A percentile compares a stretch with the other conserved stretches of the same genome.
These are phyloP conservation scores for Halcyon chelicuti DNA, from an alignment of 2,797 vertebrate species.

Conservation along the genomic window DNA sequence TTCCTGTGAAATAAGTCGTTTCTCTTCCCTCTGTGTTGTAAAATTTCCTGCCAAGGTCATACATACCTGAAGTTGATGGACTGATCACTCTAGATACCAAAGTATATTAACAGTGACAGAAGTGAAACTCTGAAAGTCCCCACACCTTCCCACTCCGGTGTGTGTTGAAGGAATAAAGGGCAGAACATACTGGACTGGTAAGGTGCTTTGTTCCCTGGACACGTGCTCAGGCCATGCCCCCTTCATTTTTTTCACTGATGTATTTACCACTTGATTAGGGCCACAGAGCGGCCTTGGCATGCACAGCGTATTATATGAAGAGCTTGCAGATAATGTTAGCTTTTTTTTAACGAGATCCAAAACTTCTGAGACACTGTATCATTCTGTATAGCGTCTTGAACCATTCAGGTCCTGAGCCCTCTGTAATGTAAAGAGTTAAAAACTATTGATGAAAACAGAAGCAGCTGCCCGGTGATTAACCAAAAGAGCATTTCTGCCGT, in stretches of 20 bases:
- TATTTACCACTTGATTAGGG: fast-evolving
- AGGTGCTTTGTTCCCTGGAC: not conserved
- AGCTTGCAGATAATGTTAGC: not conserved
- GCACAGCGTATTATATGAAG: not conserved
- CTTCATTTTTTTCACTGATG: not conserved
- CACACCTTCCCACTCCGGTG: not conserved
- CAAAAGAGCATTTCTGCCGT: not conserved
- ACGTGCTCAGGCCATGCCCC: not conserved
- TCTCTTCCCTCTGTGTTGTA: not conserved
- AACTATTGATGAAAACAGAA: not conserved
- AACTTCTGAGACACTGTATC: not conserved
- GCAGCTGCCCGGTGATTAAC: not conserved
- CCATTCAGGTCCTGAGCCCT: not conserved
- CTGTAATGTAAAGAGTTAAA: not conserved
- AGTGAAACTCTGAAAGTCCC: not conserved
- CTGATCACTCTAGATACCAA: not conserved
- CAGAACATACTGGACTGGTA: not conserved
- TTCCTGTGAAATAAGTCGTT: not conserved
- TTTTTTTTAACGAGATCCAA: not conserved
- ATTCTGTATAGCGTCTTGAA: not conserved
- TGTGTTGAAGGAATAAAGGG: not conserved
- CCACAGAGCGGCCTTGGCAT: not conserved
- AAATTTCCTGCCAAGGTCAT: not conserved
- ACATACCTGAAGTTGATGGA: not conserved
- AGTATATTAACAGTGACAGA: not conserved